Percentiles rank a stretch among this genome's conserved stretches.
Evolutionary conservation across 2,113 vertebrate species (phyloP).

Genomic region (Cranoglanis bouderius): DNA sequence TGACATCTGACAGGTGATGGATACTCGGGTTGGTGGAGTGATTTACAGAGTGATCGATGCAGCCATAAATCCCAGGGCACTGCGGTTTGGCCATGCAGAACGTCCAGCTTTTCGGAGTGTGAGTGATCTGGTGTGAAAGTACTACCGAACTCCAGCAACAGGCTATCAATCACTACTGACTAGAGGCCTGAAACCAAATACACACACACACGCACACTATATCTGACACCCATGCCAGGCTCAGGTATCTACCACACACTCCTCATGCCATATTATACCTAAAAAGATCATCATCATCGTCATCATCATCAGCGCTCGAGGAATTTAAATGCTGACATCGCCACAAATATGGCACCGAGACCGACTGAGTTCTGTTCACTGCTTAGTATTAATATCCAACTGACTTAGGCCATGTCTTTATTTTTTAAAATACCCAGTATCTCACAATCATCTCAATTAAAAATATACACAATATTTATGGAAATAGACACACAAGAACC

Average conservation of each 20-base stretch:
- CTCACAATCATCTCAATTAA: not conserved
- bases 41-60: constrained; percentile 35
- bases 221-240: not conserved
- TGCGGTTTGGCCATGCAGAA: constrained; percentile 11
- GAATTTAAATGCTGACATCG: constrained; percentile 15
- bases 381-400: not conserved
- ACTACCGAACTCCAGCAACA: not conserved
- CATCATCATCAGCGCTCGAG: constrained; percentile 2
- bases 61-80: constrained; percentile 14
- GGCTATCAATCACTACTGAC: constrained; percentile 9
- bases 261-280: constrained; percentile 21
- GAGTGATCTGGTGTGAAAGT: constrained; percentile 30
- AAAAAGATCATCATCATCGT: constrained; percentile 36
- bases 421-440: not conserved
- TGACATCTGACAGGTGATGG: constrained; percentile 23
- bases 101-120: constrained; percentile 5
- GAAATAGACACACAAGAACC: not conserved
- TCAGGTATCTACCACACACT: constrained; percentile 26
- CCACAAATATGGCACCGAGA: not conserved
- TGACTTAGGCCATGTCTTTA: not conserved
- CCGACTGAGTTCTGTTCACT: not conserved
- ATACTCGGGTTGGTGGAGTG: constrained; percentile 30
- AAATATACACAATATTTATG: not conserved
- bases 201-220: not conserved
- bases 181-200: not conserved